Evolutionary conservation across 2,113 vertebrate genomes (phyloP).

Genomic region (Recurvirostra avosetta): DNA sequence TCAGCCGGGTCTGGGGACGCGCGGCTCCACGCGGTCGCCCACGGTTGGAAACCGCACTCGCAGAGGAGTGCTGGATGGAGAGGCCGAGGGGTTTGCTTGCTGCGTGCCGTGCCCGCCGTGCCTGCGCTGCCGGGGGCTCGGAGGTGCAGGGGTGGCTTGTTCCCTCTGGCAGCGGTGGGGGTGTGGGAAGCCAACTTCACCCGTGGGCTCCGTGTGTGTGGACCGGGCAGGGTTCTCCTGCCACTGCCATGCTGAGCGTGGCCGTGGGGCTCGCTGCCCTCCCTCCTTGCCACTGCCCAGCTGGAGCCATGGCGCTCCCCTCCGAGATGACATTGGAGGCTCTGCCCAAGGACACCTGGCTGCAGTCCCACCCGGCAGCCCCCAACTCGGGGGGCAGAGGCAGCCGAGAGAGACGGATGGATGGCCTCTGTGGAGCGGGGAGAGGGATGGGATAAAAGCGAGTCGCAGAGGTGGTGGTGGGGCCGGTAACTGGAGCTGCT

Average conservation of each 20-base stretch:
- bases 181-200: accelerated
- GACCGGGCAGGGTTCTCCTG: accelerated
- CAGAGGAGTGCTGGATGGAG: neutral
- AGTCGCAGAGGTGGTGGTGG: neutral
- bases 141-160: accelerated
- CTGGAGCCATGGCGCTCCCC: neutral
- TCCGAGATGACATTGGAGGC: neutral
- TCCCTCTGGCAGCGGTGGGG: accelerated
- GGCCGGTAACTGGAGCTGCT: neutral
- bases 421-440: neutral
- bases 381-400: neutral
- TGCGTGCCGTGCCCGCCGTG: accelerated
- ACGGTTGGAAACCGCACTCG: neutral
- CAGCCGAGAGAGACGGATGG: neutral
- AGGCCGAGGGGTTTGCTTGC: neutral
- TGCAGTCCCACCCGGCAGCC: neutral
- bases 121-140: neutral
- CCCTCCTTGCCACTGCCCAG: neutral
- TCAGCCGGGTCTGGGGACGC: neutral
- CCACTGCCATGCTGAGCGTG: accelerated
- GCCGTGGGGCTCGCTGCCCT: neutral
- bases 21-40: neutral
- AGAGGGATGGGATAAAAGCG: neutral
- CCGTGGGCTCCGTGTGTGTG: accelerated
- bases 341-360: neutral